A percentile compares a stretch with the other conserved stretches of the same genome.
Conservation (phyloP, 2,888 invertebrate species). For the Sminthurides aquaticus region DNA sequence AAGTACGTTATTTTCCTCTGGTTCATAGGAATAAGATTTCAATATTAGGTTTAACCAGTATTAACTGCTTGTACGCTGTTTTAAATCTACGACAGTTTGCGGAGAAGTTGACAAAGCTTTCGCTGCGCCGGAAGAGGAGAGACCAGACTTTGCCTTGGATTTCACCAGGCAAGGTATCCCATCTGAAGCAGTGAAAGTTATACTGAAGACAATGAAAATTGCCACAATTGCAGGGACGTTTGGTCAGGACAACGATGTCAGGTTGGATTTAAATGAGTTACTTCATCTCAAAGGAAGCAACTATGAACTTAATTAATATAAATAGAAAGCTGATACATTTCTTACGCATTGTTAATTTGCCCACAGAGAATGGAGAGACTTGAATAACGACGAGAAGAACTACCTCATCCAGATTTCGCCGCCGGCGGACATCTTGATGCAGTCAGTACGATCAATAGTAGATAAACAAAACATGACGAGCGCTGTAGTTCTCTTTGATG, state of each 20-base stretch:
- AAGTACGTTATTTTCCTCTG: conserved; percentile 53
- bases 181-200: conserved; percentile 79
- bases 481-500: conserved; percentile 84
- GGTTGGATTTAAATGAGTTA: conserved; percentile 31
- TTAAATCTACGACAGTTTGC: too few species aligned
- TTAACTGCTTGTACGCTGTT: too few species aligned
- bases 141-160: conserved; percentile 52
- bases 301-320: too few species aligned
- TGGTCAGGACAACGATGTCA: conserved; percentile 72
- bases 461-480: conserved; percentile 77
- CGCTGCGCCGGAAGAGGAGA: conserved; percentile 44
- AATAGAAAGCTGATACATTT: not conserved
- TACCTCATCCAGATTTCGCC: conserved; percentile 77
- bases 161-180: conserved; percentile 71
- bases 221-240: conserved; percentile 80
- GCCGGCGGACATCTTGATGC: conserved; percentile 75
- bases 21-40: too few species aligned
- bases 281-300: too few species aligned
- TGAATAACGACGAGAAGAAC: conserved; percentile 61
- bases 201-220: conserved; percentile 67
- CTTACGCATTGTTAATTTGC: not conserved
- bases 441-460: conserved; percentile 72
- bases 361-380: conserved; percentile 63
- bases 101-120: conserved; percentile 61
- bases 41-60: too few species aligned